Base-by-base conservation (phyloP, 2,113 vertebrate genomes). In the Amazona vittata region DNA sequence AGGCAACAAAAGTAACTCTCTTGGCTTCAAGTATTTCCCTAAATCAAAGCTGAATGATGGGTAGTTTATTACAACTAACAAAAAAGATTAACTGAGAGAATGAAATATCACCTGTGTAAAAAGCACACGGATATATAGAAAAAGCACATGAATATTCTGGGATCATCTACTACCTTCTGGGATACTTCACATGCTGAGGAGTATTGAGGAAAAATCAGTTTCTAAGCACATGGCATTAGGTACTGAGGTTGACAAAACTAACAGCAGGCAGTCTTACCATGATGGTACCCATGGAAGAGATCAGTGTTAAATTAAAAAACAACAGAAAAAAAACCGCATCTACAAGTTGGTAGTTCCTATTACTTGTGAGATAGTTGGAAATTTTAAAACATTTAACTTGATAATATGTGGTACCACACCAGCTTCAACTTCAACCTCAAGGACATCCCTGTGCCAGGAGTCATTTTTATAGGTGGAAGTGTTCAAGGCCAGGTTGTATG, bases 251-350 rank as follows among this genome's bases (percentile, higher is more conserved):
- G 67, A 64, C 26, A 84, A 76, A 92, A 76, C 15, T 19, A 76
- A 68, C 0, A 1, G 41, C 19, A 52, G 25, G 26, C 6, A 67
- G 43, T 12, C 47, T 46, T 22, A 85, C 25, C 35, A 47, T 3
- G 7, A 13, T 57, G 53, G 25, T 50, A 47, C 33, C 14, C 12
- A 4, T 14, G n/a, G 44, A 79, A 85, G 53, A 21, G 44, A 79
- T 41, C 20, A 57, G 35, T 28, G 11, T 44, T 25, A 91, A 60
- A 49, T 31, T 74, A 41, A 63, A 71, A 63, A 37, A 31, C 8
- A 0, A 2, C 11, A 19, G 2, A 15, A 52, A 67, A 76, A 64
- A 11, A 3, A 12, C 2, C 8, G 18, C 2, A 6, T 5, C 25
- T 59, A 37, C 16, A 75, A 82, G 16, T 10, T 41, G 11, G 19